A percentile compares a stretch with the other conserved stretches of the same genome.
Evolutionary conservation across 1,140 invertebrate species (phyloP).

Genomic region (Anoplophora glabripennis): DNA sequence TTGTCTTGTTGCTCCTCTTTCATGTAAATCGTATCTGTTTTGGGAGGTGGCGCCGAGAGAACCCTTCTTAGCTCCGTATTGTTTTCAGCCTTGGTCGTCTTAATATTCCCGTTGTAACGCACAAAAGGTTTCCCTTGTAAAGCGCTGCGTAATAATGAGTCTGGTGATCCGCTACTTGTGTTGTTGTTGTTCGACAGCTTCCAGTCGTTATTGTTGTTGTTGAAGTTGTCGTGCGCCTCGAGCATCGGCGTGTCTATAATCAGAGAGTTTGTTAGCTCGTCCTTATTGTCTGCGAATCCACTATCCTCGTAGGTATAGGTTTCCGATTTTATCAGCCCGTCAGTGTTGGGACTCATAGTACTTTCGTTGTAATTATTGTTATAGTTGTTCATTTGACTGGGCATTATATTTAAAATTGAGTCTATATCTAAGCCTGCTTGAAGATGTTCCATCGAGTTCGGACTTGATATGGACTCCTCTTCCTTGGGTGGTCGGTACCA

Average conservation of each 20-base stretch:
- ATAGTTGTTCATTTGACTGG: constrained; percentile 53
- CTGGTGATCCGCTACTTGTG: constrained; percentile 54
- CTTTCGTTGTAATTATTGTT: constrained; percentile 52
- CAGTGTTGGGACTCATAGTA: constrained; percentile 46
- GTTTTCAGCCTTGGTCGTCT: constrained; percentile 47
- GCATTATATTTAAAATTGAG: constrained; percentile 61
- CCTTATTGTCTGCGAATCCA: constrained; percentile 68
- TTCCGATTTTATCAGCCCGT: constrained; percentile 58
- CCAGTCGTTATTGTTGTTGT: constrained; percentile 76
- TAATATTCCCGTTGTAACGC: constrained; percentile 53
- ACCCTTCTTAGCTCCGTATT: constrained; percentile 50
- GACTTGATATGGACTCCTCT: constrained; percentile 59
- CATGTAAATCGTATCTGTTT: constrained; percentile 50
- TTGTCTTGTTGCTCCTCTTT: constrained; percentile 48
- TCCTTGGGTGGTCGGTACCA: constrained; percentile 54
- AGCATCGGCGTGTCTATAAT: constrained; percentile 54
- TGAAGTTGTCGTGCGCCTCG: constrained; percentile 55
- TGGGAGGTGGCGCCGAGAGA: constrained; percentile 53
- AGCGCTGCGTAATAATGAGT: constrained; percentile 75
- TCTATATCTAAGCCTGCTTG: constrained; percentile 62
- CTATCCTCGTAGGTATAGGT: constrained; percentile 66
- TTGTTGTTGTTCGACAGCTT: constrained; percentile 51
- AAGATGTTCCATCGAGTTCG: constrained; percentile 55
- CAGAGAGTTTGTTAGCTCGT: constrained; percentile 51
- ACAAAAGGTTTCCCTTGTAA: constrained; percentile 68